Evolutionary conservation across 2,113 vertebrate species (phyloP), one percentile per base, ranked within the genome.

Genomic region (Tachysurus vachellii): DNA sequence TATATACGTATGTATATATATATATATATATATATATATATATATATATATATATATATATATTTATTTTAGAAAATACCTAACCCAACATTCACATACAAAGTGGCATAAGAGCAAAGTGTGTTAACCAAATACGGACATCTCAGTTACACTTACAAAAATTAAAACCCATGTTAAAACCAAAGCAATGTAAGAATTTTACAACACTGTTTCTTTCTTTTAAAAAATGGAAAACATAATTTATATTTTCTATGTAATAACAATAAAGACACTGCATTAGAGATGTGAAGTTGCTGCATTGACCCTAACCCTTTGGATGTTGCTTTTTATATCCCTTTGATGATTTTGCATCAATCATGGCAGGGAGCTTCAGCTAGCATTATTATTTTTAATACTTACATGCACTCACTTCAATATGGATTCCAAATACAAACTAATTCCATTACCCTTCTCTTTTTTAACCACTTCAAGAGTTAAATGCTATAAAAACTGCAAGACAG

Each of bases 301-400:
- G 85, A 56, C 93, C 88, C 64, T 86, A 76, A 91, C 96, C 96
- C 96, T 97, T 97, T 97, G 96, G 96, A 95, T 93, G 97, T 94
- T 96, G 96, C 96, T 96, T 97, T 47, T 59, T 64, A 76, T 87
- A 82, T 83, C 71, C 96, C 44, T 87, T 93, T 95, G 94, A 96
- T 96, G 93, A 93, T 94, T 97, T 96, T 97, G 95, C 96, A 97
- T 97, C 96, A 95, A 96, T 97, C 96, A 96, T 95, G 95, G 96
- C 96, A 97, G 95, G 95, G 97, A 97, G 96, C 96, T 95, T 95
- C 94, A 98, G 96, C 97, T 97, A 97, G 97, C 96, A 95, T 96
- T 95, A 94, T 95, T 93, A 95, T 91, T 91, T 94, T 93, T 88
- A 90, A 92, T 93, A 97, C 93, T 94, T 94, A 97, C 97, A 99